Base-by-base conservation (phyloP, 1,140 invertebrate genomes). In the Brachionus angularis region DNA sequence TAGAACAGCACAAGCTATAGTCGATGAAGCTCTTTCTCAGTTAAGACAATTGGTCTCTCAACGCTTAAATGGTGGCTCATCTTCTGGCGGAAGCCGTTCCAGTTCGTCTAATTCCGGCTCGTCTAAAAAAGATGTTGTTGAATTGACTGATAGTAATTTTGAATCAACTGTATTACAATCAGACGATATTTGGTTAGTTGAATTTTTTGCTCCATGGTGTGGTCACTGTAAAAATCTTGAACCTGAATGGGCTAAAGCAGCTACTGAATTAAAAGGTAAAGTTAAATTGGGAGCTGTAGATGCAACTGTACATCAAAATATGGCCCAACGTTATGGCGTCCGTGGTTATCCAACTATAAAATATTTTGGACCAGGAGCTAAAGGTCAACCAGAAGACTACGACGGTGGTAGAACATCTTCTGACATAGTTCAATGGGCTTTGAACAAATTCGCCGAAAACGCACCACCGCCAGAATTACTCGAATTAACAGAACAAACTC, bases 331-430 rank as follows among this genome's bases (percentile, higher is more conserved):
- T 78, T 86, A 85, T 73, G 79, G 78, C 34, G 88, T 98, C 34
- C 86, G 88, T 75, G 95, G 96, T 0, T 98, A 94, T 83, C 96
- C 96, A 8, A 97, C 95, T 7, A 98, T 99, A 73, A 98, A 98
- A 82, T 88, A 88, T 78, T 98, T 98, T 84, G 39, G 31, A 36
- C 84, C 87, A 1, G 84, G 87, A 31, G 93, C 93, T 62, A 87
- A 87, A 73, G 93, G 92, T 79, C 5, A 85, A 87, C 90, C 93
- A 50, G 75, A 80, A 70, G 86, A 87, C 8, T 87, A 86, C 77
- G 83, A 87, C 77, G 95, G 95, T 27, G 95, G 93, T n/a, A 85
- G 96, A 67, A 93, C 91, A 0, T 84, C 89, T 5, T 73, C 18
- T 46, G 95, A 96, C 75, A 98, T 99, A 77, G 89, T 98, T 0